Evolutionary conservation across 2,888 invertebrate species (phyloP), one percentile per base, ranked within the genome.

Genomic region (Autographa gamma): DNA sequence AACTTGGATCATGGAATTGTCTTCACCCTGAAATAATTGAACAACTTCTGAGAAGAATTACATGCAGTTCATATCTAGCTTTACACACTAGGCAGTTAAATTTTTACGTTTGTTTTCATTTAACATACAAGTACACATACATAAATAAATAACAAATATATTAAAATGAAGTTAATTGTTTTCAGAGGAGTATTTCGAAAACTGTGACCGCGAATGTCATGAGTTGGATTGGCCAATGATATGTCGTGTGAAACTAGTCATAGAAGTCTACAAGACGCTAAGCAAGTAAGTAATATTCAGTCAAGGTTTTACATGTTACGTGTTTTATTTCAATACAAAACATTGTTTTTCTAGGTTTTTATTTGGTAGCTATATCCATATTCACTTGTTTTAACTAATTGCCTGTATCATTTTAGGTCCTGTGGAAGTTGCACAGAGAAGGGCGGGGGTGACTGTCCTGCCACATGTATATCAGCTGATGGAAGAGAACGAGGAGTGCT

Each of bases 151-250:
- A 32, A 38, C n/a, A 18, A 66, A 73, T 64, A 16, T 60, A 18
- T 63, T 66, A 54, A 74, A 65, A 63, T 60, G 69, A 62, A 71
- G 71, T 66, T 11, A 63, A 78, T 83, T 90, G 69, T 82, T 97
- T 97, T 63, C 96, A 97, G 97, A 97, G 92, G 97, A 97, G 88
- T 96, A 96, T 85, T 97, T 97, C 85, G 96, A 97, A 85, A 97
- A 97, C 86, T 98, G 98, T 90, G 97, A 97, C 87, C 96, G 98
- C 84, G 97, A 97, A 83, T 98, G 98, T 90, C 97, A 97, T 85
- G 97, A 97, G 78, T 92, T 97, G 74, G 97, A 97, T 86, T 97
- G 97, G 97, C 97, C 97, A 4, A 97, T 97, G 97, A 97, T 97
- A 85, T 98, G 98, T 90, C 96, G 97, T 71, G 96, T 98, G 76